phyloP scores from a whole-genome alignment of 2,797 vertebrate species.

The Rhyacichthys aspro region DNA sequence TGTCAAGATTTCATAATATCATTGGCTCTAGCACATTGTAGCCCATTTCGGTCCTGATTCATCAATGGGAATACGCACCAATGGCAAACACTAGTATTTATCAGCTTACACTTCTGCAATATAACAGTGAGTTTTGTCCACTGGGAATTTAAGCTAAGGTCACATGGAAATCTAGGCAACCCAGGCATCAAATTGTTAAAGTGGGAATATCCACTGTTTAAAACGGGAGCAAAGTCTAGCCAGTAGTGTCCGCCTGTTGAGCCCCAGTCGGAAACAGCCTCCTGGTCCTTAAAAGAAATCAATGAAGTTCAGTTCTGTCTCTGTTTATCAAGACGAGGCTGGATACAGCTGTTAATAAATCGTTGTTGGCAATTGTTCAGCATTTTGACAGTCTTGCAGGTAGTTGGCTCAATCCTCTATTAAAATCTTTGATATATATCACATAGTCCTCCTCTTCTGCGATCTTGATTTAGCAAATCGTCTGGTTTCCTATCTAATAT shows the following conservation, averaged over 20 bases:
- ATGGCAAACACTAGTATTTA: constrained; percentile 21
- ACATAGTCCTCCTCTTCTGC: constrained; percentile 35
- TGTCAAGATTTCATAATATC: constrained; percentile 27
- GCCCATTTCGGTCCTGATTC: constrained; percentile 56
- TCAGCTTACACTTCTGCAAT: constrained; percentile 42
- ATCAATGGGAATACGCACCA: constrained; percentile 38
- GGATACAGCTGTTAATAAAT: constrained; percentile 43
- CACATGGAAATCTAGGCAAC: constrained; percentile 77
- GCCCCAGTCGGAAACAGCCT: constrained; percentile 38
- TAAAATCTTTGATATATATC: constrained; percentile 60
- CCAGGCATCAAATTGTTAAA: constrained; percentile 69
- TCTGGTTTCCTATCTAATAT: constrained; percentile 74
- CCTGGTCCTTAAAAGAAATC: constrained; percentile 48
- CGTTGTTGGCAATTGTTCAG: constrained; percentile 27
- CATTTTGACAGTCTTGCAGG: constrained; percentile 39
- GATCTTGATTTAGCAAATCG: constrained; percentile 24
- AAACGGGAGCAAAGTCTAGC: constrained; percentile 43
- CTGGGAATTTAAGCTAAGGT: constrained; percentile 69
- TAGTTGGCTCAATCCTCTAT: constrained; percentile 54
- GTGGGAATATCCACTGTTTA: constrained; percentile 53
- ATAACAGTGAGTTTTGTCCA: constrained; percentile 55
- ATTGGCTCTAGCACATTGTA: constrained; percentile 67
- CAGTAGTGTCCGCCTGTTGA: constrained; percentile 37
- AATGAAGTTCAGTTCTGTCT: constrained; percentile 50
- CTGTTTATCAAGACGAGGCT: constrained; percentile 47